Evolutionary conservation across 2,888 invertebrate species (phyloP).

Genomic region (Poecilobothrus nobilitatus): DNA sequence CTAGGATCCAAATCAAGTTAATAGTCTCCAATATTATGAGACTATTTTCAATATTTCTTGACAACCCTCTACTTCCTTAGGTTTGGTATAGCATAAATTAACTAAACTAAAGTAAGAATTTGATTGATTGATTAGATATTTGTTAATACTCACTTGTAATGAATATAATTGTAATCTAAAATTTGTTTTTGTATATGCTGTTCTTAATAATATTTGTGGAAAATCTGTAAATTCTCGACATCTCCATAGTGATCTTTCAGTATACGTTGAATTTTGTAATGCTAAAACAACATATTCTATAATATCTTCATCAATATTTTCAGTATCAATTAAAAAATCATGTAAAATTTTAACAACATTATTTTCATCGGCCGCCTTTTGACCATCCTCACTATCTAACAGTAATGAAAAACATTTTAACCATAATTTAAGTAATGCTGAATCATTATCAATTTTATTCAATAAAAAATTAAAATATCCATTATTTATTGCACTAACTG

Average conservation of each 20-base stretch:
- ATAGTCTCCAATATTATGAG: too few relatives aligned
- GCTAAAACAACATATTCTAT: constrained; percentile 31
- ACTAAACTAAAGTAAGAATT: too few relatives aligned
- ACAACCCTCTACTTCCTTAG: too few relatives aligned
- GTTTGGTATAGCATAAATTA: too few relatives aligned
- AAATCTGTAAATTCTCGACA: constrained; percentile 34
- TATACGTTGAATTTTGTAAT: constrained; percentile 32
- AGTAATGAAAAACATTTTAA: constrained; percentile 38
- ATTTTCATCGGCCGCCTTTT: constrained; percentile 28
- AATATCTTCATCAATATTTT: constrained; percentile 19
- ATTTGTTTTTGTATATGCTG: constrained; percentile 27
- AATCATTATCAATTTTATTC: constrained; percentile 25
- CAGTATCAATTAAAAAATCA: constrained; percentile 25
- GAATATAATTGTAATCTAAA: constrained; percentile 33
- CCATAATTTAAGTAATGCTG: constrained; percentile 23
- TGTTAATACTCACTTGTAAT: constrained; percentile 26
- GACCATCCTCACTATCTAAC: constrained; percentile 34
- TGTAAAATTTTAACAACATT: constrained; percentile 32
- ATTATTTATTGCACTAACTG: constrained; percentile 30
- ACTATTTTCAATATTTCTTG: too few relatives aligned
- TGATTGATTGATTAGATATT: too few relatives aligned
- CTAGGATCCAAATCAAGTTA: too few relatives aligned
- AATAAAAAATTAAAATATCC: constrained; percentile 36
- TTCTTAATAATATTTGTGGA: constrained; percentile 29
- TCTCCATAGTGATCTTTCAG: constrained; percentile 33